Conservation (phyloP, 1,140 invertebrate genomes). For the Araneus ventricosus region DNA sequence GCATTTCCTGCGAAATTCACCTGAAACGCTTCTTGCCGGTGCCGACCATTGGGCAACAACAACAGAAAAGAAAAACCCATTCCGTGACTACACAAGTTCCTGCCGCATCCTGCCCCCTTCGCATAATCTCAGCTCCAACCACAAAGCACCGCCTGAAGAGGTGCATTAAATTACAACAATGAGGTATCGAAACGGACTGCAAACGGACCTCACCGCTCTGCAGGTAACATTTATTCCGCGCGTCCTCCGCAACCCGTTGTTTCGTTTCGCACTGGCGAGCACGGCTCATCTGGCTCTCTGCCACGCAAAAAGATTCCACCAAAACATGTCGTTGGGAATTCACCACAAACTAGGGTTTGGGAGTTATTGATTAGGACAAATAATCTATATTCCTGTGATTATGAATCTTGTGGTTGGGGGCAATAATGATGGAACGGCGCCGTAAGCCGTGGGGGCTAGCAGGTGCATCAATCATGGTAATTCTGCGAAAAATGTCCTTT, state of each 20-base stretch:
- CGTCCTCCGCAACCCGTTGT: neutral
- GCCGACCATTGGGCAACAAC: neutral
- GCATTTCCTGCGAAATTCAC: neutral
- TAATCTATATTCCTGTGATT: neutral
- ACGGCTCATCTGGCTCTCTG: neutral
- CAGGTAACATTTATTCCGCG: neutral
- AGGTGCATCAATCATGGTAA: neutral
- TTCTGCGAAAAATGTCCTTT: neutral
- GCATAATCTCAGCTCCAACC: neutral
- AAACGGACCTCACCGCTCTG: neutral
- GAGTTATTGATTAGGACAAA: slow-evolving; percentile 27
- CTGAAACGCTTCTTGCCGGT: neutral
- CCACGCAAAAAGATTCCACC: neutral
- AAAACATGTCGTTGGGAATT: neutral
- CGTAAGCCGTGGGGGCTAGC: neutral
- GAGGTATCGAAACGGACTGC: neutral
- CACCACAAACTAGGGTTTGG: neutral
- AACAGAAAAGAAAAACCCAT: neutral
- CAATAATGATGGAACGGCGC: neutral
- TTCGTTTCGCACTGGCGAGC: neutral
- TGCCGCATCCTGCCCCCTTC: neutral
- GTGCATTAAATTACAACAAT: slow-evolving; percentile 10
- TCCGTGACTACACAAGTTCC: neutral
- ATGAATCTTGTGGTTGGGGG: neutral
- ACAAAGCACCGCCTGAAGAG: neutral